Evolutionary conservation across 53 echinoderm and acorn worm genomes (phyloP).

Genomic region (Henricia sp.): DNA sequence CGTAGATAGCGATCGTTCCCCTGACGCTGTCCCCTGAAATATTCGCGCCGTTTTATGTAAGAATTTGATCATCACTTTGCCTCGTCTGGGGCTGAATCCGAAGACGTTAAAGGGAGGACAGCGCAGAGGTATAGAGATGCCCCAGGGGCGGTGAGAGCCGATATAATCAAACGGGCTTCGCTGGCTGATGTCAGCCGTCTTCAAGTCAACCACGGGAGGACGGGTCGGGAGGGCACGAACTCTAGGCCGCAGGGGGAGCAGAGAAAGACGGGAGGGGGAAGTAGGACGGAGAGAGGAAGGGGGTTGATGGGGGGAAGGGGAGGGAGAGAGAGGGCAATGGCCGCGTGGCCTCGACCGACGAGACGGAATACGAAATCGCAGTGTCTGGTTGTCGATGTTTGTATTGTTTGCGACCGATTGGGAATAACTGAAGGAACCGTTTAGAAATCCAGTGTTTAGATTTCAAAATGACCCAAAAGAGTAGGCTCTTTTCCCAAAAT

Average conservation of each 20-base stretch:
- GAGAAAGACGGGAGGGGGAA: constrained; percentile 4
- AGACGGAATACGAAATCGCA: no score
- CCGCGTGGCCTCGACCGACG: constrained; percentile 25
- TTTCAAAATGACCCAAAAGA: no score
- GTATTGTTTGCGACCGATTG: no score
- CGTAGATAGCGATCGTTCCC: constrained; percentile 11
- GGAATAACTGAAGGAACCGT: no score
- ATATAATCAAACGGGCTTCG: constrained; percentile 53
- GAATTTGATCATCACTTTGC: constrained; percentile 21
- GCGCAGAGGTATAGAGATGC: not conserved
- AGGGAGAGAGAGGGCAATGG: constrained; percentile 30
- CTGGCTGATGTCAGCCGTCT: constrained; percentile 46
- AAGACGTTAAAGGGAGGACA: not conserved
- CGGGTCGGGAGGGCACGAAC: constrained; percentile 28
- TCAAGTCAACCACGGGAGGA: constrained; percentile 45
- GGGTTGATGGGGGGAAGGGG: not conserved
- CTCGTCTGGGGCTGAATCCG: not conserved
- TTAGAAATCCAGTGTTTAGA: no score
- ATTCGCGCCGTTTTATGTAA: constrained; percentile 10
- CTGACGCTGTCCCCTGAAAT: not conserved
- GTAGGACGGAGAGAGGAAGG: constrained; percentile 2
- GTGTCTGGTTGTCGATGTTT: no score
- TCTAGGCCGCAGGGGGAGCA: constrained; percentile 14
- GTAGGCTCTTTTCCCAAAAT: no score
- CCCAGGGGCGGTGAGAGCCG: constrained; percentile 25